These are phyloP conservation scores for Forbesichthys agassizii DNA, from an alignment of 2,113 vertebrate species.

Conservation along the genomic window DNA sequence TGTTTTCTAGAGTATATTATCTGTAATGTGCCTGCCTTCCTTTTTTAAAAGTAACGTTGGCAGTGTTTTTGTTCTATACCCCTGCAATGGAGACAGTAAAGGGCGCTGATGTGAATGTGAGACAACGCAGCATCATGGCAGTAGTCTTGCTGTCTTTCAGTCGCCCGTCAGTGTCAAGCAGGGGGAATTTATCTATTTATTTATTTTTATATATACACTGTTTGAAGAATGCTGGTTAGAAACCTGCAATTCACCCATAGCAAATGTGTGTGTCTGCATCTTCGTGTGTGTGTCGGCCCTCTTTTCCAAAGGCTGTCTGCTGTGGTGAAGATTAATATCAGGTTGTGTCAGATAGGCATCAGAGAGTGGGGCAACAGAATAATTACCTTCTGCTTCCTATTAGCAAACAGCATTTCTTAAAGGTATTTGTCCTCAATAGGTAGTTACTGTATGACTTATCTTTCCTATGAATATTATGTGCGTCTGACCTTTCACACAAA, in stretches of 20 bases:
- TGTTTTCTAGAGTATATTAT: not conserved
- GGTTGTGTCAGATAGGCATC: constrained; percentile 18
- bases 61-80: not conserved
- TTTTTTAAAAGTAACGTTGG: not conserved
- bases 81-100: no score
- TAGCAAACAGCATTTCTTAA: constrained; percentile 15
- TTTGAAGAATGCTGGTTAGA: constrained; percentile 1
- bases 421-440: not conserved
- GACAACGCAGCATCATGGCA: not conserved
- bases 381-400: constrained; percentile 33
- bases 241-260: constrained; percentile 18
- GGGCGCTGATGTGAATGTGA: not conserved
- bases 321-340: constrained; percentile 39
- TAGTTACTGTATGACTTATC: not conserved
- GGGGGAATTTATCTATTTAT: constrained; percentile 43
- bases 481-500: no score
- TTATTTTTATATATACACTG: not conserved
- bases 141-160: constrained; percentile 1
- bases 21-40: not conserved
- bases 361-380: constrained; percentile 10
- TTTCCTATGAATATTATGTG: no score
- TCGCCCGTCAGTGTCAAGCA: constrained; percentile 18
- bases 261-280: constrained; percentile 1
- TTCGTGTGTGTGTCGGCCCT: not conserved
- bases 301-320: not conserved